These are phyloP conservation scores for Papilio dardanus DNA, from an alignment of 1,140 invertebrate species.

Conservation along the genomic window DNA sequence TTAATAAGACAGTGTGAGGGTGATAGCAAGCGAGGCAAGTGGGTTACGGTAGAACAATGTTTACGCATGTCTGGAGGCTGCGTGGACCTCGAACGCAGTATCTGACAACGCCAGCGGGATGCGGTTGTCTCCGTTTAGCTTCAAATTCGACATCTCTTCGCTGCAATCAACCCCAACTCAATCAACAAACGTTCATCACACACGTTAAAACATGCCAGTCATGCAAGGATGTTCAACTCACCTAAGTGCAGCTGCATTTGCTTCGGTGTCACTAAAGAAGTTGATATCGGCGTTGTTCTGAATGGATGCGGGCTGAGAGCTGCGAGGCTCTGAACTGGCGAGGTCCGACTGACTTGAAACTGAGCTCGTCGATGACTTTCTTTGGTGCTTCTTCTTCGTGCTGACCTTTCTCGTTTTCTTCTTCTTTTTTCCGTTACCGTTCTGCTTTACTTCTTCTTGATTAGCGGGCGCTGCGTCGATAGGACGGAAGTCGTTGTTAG, in stretches of 20 bases:
- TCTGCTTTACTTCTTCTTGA: conserved; percentile 69
- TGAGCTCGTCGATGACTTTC: conserved; percentile 85
- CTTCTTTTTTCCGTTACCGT: conserved; percentile 85
- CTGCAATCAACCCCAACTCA: conserved; percentile 67
- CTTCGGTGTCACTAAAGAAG: conserved; percentile 96
- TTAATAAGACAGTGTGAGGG: conserved; percentile 28
- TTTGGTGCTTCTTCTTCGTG: conserved; percentile 89
- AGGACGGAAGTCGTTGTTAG: conserved; percentile 85
- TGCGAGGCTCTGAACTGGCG: conserved; percentile 65
- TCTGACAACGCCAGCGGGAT: conserved; percentile 79
- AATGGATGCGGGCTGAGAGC: conserved; percentile 57
- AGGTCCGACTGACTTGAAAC: conserved; percentile 80
- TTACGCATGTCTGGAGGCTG: conserved; percentile 78
- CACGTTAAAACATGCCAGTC: background rate
- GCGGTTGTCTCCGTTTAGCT: conserved; percentile 76
- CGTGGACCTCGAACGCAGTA: conserved; percentile 80
- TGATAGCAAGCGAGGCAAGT: conserved; percentile 54
- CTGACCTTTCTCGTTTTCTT: conserved; percentile 90
- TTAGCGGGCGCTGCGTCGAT: conserved; percentile 78
- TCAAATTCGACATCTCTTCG: conserved; percentile 80
- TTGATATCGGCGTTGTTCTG: conserved; percentile 65
- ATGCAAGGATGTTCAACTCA: conserved; percentile 71
- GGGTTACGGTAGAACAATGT: conserved; percentile 55
- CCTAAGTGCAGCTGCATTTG: conserved; percentile 85
- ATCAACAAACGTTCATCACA: conserved; percentile 42